Evolutionary conservation across 2,888 invertebrate species (phyloP), one percentile per base, ranked within the genome.

Genomic region (Nymphalis polychloros): DNA sequence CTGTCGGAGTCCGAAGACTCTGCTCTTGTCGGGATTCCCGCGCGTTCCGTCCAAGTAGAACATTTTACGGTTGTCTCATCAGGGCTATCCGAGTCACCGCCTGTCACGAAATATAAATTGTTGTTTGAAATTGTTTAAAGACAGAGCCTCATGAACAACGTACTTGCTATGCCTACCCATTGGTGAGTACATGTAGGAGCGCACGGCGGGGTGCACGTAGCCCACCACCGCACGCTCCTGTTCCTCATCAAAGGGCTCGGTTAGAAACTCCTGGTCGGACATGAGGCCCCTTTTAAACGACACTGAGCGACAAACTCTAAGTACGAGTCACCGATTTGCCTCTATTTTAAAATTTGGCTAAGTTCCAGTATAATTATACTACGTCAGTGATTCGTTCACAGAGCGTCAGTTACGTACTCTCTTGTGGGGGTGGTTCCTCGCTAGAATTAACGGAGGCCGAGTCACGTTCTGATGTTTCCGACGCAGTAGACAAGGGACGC

Each of bases 51-150:
- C 92, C 92, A 92, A 63, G 84, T 82, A 72, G 92, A 88, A 76
- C 93, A 93, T 85, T 94, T 94, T 83, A 94, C 89, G 72, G 94
- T 94, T 63, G 93, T 93, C 78, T 94, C 94, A 76, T 94, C 94
- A 72, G 94, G 92, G 84, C 94, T 94, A 80, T 94, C 94, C 78
- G 94, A 94, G 81, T 94, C 94, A 74, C 90, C 94, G 88, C 93
- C 92, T 92, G 92, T 85, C 84, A 89, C 84, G 84, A 91, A 80
- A 90, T 78, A 84, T 73, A 76, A 85, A 78, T 82, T 78, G 76
- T 80, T 57, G 35, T 57, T 75, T 75, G 77, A 76, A 73, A 77
- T 76, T 68, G 67, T 63, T 75, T 71, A 75, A 74, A 73, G 70
- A 75, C 61, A 69, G 75, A 86, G 85, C 85, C 84, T 84, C 85